Base-by-base conservation (phyloP, 2,888 invertebrate species). In the Itoplectis maculator region DNA sequence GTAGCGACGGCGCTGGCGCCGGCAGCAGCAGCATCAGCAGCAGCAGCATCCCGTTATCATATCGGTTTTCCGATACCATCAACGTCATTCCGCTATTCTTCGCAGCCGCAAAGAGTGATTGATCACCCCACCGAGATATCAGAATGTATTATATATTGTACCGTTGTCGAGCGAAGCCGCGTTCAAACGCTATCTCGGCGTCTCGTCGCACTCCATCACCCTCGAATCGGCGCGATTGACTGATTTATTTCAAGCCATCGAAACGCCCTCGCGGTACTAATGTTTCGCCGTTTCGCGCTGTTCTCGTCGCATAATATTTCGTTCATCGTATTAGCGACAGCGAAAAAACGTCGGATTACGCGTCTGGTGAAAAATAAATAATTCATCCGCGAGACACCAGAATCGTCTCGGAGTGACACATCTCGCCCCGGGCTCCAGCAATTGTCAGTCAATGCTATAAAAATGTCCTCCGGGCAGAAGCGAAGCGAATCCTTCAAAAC, bases 41-140 rank as follows among this genome's bases (percentile, higher is more conserved):
- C 69, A 63, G 82, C 75, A 23, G 56, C 54, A 72, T 18, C 59
- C 49, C 79, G 82, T 68, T 82, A 72, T 79, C 75, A 42, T 79
- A 79, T 76, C 70, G 66, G 61, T 82, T 82, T 82, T 82, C 82
- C 75, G 72, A 82, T 79, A 76, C 72, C 70, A 82, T 79, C 75
- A 70, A 74, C 68, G 79, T 79, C 72, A 61, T 82, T 82, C 42
- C 49, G 23, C 79, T 54, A 79, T 79, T 79, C 75, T 72, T 79
- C 72, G 66, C 74, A 54, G 74, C 47, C 70, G 29, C 29, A 72
- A 70, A 75, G 61, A 75, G 75, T 82, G 82, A 82, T 82, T 82
- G 82, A 82, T 82, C 72, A 82, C 82, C 70, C 9, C 37, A 35
- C 15, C 66, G 54, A 79, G 73, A 73, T 81, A 51, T 51, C 56